Evolutionary conservation across 2,113 vertebrate species (phyloP), one percentile per base, ranked within the genome.

Genomic region (Colius striatus): DNA sequence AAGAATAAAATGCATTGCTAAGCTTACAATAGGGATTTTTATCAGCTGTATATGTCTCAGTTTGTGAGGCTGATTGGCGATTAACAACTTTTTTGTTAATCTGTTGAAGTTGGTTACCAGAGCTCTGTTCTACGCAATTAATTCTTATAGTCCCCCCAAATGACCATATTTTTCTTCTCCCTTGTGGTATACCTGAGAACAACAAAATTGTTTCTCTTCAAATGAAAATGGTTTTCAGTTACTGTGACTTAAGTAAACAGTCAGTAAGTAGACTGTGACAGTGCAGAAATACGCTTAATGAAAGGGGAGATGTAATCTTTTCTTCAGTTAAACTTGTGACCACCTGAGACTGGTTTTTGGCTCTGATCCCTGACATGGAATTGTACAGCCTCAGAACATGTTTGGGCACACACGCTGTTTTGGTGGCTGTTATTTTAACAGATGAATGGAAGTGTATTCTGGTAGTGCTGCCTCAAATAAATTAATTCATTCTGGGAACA

Each of bases 111-210:
- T 75, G 22, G 34, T 36, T 63, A 38, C 22, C 32, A 60, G 34
- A 78, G 17, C 38, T 79, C 47, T 54, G 20, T 51, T 58, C 27
- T 51, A 47, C 20, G n/a, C 11, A 60, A 3, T 19, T 67, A 7
- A 10, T 23, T 81, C 34, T 22, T 67, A 4, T 11, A 81, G n/a
- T 55, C 41, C 47, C 25, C 67, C 50, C 68, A 23, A 80, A 32
- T 30, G 6, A 10, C 26, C 1, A 0, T 3, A 0, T 53, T 8
- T 79, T 90, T 76, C 50, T 80, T 5, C 61, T 90, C 6, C 12
- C 2, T 14, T 61, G 20, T 51, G 30, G 9, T 53, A 16, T 22
- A n/a, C 13, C 7, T 77, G 36, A 4, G 8, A 16, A 29, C n/a
- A 23, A 16, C 7, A 54, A 32, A 86, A 43, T 30, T 55, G 5